Percentiles rank a stretch among this genome's conserved stretches.
Evolutionary conservation across 1,140 invertebrate genomes (phyloP).

Genomic region (Ptiloglossa arizonensis): DNA sequence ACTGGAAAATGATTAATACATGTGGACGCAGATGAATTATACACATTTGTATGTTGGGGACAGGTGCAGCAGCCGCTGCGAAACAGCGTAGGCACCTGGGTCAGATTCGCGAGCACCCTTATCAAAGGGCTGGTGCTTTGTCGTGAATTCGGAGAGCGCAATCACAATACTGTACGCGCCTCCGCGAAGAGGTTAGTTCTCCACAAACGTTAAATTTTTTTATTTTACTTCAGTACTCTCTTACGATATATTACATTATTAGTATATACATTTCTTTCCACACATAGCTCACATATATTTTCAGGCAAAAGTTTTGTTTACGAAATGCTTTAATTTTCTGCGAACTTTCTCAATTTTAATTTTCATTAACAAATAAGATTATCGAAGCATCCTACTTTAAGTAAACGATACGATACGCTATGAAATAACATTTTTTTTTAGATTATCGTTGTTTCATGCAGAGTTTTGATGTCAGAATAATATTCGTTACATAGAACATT

Average conservation of each 20-base stretch:
- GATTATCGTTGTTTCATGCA: too few relatives aligned
- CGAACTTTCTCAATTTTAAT: neutral
- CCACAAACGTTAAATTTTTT: conserved; percentile 69
- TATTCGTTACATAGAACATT: too few relatives aligned
- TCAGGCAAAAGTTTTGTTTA: neutral
- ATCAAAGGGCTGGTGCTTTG: conserved; percentile 94
- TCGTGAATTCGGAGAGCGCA: conserved; percentile 82
- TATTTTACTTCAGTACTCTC: conserved; percentile 45
- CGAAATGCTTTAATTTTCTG: neutral
- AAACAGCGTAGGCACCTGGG: conserved; percentile 90
- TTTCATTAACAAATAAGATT: neutral
- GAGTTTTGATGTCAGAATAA: too few relatives aligned
- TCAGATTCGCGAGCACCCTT: conserved; percentile 94
- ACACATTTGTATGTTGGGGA: conserved; percentile 80
- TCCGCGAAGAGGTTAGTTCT: conserved; percentile 80
- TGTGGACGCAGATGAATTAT: conserved; percentile 44
- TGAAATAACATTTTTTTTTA: too few relatives aligned
- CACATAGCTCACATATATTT: neutral
- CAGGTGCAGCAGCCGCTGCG: conserved; percentile 88
- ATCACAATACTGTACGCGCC: conserved; percentile 71
- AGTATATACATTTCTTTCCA: neutral
- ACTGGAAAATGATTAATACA: conserved; percentile 28
- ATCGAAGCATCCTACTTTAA: too few relatives aligned
- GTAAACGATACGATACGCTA: too few relatives aligned
- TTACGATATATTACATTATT: neutral